Evolutionary conservation across 2,113 vertebrate genomes (phyloP).

Genomic region (Anseranas semipalmata): DNA sequence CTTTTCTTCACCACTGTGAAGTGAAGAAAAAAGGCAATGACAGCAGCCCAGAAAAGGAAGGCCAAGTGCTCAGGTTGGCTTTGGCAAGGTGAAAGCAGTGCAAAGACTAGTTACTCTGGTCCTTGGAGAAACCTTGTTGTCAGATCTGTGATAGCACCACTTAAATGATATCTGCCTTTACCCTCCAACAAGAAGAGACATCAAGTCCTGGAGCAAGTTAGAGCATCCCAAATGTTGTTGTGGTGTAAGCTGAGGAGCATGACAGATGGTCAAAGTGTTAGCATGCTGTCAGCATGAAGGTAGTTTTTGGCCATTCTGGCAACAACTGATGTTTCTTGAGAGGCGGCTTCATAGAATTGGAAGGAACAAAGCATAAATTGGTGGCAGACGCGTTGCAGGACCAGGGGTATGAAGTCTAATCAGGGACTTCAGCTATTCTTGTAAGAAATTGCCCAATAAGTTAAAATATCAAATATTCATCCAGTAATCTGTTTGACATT

Average conservation of each 20-base stretch:
- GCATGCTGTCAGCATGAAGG: accelerated
- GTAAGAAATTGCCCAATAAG: constrained; percentile 19
- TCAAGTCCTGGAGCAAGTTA: neutral
- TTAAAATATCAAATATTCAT: constrained; percentile 62
- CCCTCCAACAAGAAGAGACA: neutral
- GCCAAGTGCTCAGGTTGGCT: neutral
- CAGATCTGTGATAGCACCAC: neutral
- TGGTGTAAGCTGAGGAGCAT: neutral
- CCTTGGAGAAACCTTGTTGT: neutral
- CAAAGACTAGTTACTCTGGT: neutral
- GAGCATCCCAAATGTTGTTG: neutral
- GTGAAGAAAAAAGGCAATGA: neutral
- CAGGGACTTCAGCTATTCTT: neutral
- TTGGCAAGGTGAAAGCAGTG: neutral
- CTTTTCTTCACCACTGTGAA: neutral
- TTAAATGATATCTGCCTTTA: neutral
- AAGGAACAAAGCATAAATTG: neutral
- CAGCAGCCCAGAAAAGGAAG: neutral
- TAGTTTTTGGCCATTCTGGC: neutral
- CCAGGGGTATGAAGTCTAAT: neutral
- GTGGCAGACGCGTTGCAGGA: neutral
- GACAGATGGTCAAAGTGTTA: too few relatives aligned
- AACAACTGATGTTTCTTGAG: neutral
- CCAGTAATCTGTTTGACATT: constrained; percentile 29
- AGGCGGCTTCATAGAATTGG: neutral